Evolutionary conservation across 2,888 invertebrate species (phyloP), one percentile per base, ranked within the genome.

Genomic region (Arge pagana): DNA sequence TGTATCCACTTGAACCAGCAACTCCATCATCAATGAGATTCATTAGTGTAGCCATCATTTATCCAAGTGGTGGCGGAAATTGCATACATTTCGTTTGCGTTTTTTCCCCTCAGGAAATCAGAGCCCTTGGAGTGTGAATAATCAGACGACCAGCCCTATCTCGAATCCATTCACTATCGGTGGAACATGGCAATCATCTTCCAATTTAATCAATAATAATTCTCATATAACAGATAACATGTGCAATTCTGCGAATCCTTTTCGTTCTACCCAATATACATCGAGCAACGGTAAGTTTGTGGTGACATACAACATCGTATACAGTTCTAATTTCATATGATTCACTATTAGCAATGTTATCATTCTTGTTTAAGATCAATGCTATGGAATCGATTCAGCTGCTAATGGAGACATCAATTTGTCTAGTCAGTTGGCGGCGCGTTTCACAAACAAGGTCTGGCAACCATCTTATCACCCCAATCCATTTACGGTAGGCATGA

Each of bases 391-490:
- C 54, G 72, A 70, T 55, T 57, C 70, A 50, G 62, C 67, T 60
- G 67, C 61, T 66, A 69, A 67, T 57, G 68, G 68, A 59, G 73
- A 76, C 64, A 69, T 71, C 59, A 68, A 72, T 66, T 64, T 72
- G 62, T 71, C 75, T 68, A 73, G 73, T 73, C 72, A 73, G 59
- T 60, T 69, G 64, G 68, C 70, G 71, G 67, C 71, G 54, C 66
- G 71, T 52, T 63, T 72, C 60, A 62, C 76, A 49, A 72, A 69
- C 56, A 76, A 74, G 69, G 64, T 70, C 40, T 76, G 76, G 76
- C 75, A 75, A 65, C 74, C 75, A 52, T 65, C 71, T 54, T 75
- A 72, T 61, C 74, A 72, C 53, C 76, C 76, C 52, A 78, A 79
- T 68, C 78, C 79, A 57, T 79, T 79, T 64, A 70, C 69, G 66